phyloP scores from a whole-genome alignment of 1,140 invertebrate species.

The Lepidostoma basale region DNA sequence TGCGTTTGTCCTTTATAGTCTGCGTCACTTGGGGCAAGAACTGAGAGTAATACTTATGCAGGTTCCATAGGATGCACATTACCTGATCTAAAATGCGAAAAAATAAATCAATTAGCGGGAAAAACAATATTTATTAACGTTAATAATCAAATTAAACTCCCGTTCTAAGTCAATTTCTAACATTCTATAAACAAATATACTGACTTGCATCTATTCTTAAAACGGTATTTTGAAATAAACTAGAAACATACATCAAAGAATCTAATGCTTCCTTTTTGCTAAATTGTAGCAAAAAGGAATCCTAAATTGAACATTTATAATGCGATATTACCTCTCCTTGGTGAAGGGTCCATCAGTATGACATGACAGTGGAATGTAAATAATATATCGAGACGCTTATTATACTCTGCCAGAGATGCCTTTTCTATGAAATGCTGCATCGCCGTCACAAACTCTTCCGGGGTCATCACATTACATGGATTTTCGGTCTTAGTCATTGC shows the following conservation, averaged over 20 bases:
- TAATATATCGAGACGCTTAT: constrained; percentile 78
- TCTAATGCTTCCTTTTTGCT: too few species aligned
- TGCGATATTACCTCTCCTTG: constrained; percentile 55
- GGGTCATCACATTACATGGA: constrained; percentile 7
- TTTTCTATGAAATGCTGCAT: constrained; percentile 86
- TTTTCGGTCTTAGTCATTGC: neutral
- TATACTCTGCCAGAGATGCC: constrained; percentile 83
- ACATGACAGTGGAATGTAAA: constrained; percentile 79
- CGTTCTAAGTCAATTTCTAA: neutral
- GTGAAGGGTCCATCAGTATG: constrained; percentile 58
- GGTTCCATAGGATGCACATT: constrained; percentile 80
- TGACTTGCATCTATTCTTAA: neutral
- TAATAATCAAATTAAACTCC: neutral
- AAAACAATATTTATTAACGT: neutral
- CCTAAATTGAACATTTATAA: too few species aligned
- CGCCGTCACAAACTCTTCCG: constrained; percentile 58
- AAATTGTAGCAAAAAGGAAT: too few species aligned
- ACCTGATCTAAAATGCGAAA: constrained; percentile 58
- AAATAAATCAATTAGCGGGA: neutral
- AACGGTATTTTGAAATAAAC: neutral
- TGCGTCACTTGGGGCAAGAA: constrained; percentile 70
- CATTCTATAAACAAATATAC: neutral
- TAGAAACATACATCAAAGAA: too few species aligned
- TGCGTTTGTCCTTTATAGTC: constrained; percentile 69
- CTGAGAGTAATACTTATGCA: constrained; percentile 85